These are phyloP conservation scores for Blennius ocellaris DNA, from an alignment of 2,113 vertebrate genomes.

Conservation along the genomic window DNA sequence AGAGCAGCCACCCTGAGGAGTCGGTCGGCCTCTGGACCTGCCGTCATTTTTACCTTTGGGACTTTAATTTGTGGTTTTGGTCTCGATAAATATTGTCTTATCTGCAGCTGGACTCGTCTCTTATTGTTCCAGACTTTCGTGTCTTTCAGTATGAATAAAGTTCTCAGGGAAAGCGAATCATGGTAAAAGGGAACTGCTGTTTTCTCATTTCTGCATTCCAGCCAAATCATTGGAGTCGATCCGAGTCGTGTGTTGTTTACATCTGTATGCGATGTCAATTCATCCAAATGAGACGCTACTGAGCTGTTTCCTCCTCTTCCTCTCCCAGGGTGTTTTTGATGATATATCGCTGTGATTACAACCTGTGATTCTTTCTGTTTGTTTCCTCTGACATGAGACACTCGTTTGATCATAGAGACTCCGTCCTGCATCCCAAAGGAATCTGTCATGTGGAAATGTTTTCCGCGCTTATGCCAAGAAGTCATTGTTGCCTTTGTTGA, in stretches of 20 bases:
- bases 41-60: constrained; percentile 44
- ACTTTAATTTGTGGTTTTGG: constrained; percentile 43
- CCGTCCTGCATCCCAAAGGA: constrained; percentile 75
- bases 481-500: constrained; percentile 74
- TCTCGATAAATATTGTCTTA: constrained; percentile 70
- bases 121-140: constrained; percentile 77
- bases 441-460: constrained; percentile 54
- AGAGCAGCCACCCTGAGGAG: too few species aligned
- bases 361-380: constrained; percentile 33
- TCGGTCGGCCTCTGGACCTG: constrained; percentile 5
- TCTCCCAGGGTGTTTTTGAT: not conserved
- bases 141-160: constrained; percentile 76
- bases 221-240: constrained; percentile 53
- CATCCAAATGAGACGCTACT: too few species aligned
- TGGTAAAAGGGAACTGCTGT: constrained; percentile 80
- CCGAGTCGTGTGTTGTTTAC: constrained; percentile 44
- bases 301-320: too few species aligned
- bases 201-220: constrained; percentile 73
- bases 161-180: constrained; percentile 85
- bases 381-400: constrained; percentile 32
- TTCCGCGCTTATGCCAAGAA: constrained; percentile 78
- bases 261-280: too few species aligned
- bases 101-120: constrained; percentile 77
- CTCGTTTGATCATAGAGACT: constrained; percentile 27
- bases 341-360: constrained; percentile 31